Conservation (phyloP, 2,888 invertebrate genomes). For the Meteorus colon region DNA sequence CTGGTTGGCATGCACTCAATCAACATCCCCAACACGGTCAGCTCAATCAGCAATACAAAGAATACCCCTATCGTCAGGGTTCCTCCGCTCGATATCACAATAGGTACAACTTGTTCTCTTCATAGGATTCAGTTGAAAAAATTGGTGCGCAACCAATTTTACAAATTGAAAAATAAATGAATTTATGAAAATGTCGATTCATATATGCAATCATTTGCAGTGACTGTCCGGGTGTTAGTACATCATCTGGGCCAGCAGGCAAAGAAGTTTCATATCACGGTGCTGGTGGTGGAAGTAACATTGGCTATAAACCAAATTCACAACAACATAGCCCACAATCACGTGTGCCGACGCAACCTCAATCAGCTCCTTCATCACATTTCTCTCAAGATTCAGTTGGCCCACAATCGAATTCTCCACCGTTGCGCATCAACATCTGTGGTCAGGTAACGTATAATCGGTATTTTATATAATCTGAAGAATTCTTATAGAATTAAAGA, state of each 20-base stretch:
- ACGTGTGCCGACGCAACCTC: conserved; percentile 58
- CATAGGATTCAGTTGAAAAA: not conserved
- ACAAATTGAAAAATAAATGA: not conserved
- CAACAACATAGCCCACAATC: conserved; percentile 68
- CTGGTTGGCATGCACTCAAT: conserved; percentile 62
- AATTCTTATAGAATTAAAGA: not conserved
- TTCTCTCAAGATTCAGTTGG: conserved; percentile 67
- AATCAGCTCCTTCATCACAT: conserved; percentile 53
- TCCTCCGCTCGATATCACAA: conserved; percentile 63
- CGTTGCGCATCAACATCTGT: conserved; percentile 76
- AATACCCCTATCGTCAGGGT: conserved; percentile 66
- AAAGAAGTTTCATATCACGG: conserved; percentile 70
- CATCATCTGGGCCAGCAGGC: conserved; percentile 67
- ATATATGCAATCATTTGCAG: conserved; percentile 49
- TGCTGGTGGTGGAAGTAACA: conserved; percentile 65
- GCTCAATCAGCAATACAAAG: conserved; percentile 64
- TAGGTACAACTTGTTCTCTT: conserved; percentile 57
- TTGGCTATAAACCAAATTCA: conserved; percentile 66
- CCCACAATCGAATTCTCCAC: conserved; percentile 73
- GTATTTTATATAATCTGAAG: not conserved
- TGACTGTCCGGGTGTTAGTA: conserved; percentile 69
- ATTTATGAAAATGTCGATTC: not conserved
- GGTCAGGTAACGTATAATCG: conserved; percentile 67
- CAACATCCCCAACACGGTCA: conserved; percentile 58
- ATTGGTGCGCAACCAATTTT: not conserved